phyloP scores from a whole-genome alignment of 2,113 vertebrate species.

The Pelecanus crispus region DNA sequence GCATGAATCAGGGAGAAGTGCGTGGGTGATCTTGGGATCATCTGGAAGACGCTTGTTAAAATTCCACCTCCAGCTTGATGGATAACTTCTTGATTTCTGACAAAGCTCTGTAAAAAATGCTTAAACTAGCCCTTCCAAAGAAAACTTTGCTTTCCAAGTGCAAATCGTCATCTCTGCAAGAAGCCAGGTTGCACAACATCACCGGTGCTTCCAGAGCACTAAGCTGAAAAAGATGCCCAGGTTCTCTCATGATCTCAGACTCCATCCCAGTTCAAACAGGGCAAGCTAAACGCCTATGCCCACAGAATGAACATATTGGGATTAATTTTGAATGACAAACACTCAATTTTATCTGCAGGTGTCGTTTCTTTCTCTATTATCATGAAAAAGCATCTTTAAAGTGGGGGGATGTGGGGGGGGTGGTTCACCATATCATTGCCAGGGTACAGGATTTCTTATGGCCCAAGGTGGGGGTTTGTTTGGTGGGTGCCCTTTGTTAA shows the following conservation, averaged over 20 bases:
- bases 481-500: constrained; percentile 9
- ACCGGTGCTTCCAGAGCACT: accelerated
- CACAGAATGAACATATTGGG: not conserved
- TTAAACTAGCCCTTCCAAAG: constrained; percentile 13
- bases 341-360: not conserved
- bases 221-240: not conserved
- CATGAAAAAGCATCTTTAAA: not conserved
- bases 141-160: not conserved
- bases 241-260: not conserved
- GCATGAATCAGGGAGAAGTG: constrained; percentile 11
- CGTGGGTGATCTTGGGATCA: constrained; percentile 18
- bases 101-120: not conserved
- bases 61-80: constrained; percentile 40
- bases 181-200: not conserved
- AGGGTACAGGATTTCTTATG: not conserved
- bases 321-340: not conserved
- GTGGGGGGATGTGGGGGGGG: not conserved
- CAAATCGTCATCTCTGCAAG: not conserved
- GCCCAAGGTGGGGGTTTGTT: not conserved
- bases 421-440: not conserved
- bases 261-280: not conserved
- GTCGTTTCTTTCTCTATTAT: not conserved
- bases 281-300: not conserved
- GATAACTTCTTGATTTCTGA: constrained; percentile 17
- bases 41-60: constrained; percentile 48